Percentiles rank a stretch among this genome's conserved stretches.
These are phyloP conservation scores for Poecile atricapillus DNA, from an alignment of 2,113 vertebrate genomes.

Conservation along the genomic window DNA sequence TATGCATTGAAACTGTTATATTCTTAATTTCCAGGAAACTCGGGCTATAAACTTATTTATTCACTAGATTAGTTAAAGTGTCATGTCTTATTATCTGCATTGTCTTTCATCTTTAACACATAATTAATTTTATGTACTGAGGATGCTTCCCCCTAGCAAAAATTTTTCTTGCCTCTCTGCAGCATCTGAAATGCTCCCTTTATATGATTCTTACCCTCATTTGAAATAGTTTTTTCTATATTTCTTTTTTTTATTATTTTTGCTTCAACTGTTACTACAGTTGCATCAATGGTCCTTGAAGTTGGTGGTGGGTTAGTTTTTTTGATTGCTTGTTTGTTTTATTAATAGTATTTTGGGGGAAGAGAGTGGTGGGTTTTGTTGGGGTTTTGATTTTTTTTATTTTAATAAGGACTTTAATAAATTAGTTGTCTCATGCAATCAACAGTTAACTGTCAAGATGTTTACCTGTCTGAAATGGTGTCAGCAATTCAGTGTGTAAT, in stretches of 20 bases:
- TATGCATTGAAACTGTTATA: neutral
- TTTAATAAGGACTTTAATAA: neutral
- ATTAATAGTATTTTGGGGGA: neutral
- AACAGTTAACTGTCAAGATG: neutral
- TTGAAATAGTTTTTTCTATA: neutral
- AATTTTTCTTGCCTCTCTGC: neutral
- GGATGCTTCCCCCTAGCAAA: neutral
- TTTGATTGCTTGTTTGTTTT: neutral
- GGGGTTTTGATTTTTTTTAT: neutral
- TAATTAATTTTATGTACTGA: neutral
- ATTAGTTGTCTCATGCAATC: neutral
- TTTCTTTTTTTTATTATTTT: neutral
- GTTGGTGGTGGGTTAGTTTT: neutral
- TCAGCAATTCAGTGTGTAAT: neutral
- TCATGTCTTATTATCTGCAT: neutral
- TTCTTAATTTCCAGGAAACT: neutral
- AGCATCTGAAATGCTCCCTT: neutral
- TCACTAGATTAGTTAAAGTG: neutral
- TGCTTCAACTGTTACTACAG: neutral
- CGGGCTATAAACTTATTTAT: neutral
- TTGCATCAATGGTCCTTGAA: neutral
- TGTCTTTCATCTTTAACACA: neutral
- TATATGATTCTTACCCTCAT: neutral
- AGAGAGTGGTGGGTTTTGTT: neutral
- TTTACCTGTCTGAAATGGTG: neutral